Base-by-base conservation (phyloP, 2,888 invertebrate genomes). In the Unio pictorum region DNA sequence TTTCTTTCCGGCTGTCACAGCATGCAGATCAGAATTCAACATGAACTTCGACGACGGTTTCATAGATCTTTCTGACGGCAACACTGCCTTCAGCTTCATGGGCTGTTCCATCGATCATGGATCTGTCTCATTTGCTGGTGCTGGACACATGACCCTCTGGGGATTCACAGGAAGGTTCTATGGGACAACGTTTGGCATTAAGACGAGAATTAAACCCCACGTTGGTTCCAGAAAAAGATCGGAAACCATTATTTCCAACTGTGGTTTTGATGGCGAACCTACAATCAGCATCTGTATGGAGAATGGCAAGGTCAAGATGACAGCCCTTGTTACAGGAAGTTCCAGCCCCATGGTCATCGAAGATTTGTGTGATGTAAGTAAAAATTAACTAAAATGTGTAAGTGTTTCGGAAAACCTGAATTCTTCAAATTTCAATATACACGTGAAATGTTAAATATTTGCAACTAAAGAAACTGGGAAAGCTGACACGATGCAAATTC, bases 31-130 rank as follows among this genome's bases (percentile, higher is more conserved):
- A 15, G 71, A 71, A 61, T 71, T 71, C 30, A 71, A 67, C 5
- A 30, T 71, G 45, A 71, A 67, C 18, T 71, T 71, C 30, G 71
- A 71, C 59, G 61, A 64, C n/a, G 71, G 71, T 7, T 64, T 71
- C 20, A 15, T 63, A 17, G 71, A 71, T n/a, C 64, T 68, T 45
- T 71, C 71, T 3, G 64, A 64, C 26, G 71, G 71, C 11, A 67
- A 67, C 11, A 56, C 68, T 28, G 66, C 71, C 6, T 71, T 71
- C 60, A 66, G 66, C 7, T 61, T 67, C n/a, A 61, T 54, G 30
- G 61, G 68, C 54, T 65, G 67, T 20, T 60, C 26, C n/a, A 55
- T 54, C 30, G 26, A 59, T 23, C 63, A 45, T 6, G 65, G 65
- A 18, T 45, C 64, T 15, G 66, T 60, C 28, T 11, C 55, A 15